Evolutionary conservation across 2,888 invertebrate species (phyloP).

Genomic region (Drosophila acutilabella): DNA sequence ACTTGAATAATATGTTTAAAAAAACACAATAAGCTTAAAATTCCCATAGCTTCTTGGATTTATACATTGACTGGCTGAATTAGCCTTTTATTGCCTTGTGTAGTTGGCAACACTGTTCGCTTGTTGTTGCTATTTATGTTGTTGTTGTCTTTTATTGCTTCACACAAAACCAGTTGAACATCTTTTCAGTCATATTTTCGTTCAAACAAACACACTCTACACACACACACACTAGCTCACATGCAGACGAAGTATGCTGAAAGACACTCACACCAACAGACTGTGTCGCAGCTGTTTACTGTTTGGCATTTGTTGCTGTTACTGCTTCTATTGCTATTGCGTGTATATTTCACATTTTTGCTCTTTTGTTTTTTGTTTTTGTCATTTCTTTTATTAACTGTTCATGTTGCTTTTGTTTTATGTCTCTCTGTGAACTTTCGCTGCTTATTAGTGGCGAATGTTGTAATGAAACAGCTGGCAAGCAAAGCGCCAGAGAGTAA

Average conservation of each 20-base stretch:
- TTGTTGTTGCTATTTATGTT: slow-evolving; percentile 26
- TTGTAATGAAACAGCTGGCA: slow-evolving; percentile 35
- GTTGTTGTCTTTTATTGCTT: slow-evolving; percentile 65
- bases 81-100: too few relatives aligned
- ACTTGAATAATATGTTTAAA: too few relatives aligned
- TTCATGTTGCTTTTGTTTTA: slow-evolving; percentile 57
- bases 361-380: slow-evolving; percentile 11
- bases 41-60: too few relatives aligned
- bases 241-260: slow-evolving; percentile 2
- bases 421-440: slow-evolving; percentile 56
- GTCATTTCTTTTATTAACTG: slow-evolving; percentile 25
- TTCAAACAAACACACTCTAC: slow-evolving; percentile 14
- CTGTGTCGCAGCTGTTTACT: slow-evolving; percentile 66
- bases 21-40: too few relatives aligned
- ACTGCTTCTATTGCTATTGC: slow-evolving; percentile 49
- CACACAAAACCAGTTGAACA: slow-evolving; percentile 70
- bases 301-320: slow-evolving; percentile 56
- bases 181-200: slow-evolving; percentile 57
- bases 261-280: slow-evolving; percentile 6
- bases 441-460: slow-evolving; percentile 64
- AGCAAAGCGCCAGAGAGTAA: slow-evolving; percentile 12
- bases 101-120: not conserved
- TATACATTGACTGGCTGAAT: too few relatives aligned
- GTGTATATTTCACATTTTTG: slow-evolving; percentile 17
- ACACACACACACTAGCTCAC: slow-evolving; percentile 4